Conservation (phyloP, 1,140 invertebrate genomes). For the Drosophila mojavensis region DNA sequence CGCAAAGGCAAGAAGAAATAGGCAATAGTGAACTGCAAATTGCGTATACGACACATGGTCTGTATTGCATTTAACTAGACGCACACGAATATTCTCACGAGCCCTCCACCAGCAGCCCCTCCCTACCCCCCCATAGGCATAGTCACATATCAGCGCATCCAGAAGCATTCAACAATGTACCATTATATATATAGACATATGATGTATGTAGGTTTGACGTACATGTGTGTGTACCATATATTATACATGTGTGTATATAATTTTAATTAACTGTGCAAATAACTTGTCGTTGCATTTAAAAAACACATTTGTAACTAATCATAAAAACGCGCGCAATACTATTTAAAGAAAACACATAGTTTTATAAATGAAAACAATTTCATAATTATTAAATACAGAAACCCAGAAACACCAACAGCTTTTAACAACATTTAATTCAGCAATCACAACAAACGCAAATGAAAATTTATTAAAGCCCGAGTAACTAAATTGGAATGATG, state of each 20-base stretch:
- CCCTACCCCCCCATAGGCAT: constrained; percentile 1
- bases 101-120: constrained; percentile 5
- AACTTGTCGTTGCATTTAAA: constrained; percentile 70
- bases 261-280: constrained; percentile 79
- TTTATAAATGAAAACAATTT: constrained; percentile 29
- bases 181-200: constrained; percentile 33
- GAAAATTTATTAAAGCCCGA: constrained; percentile 22
- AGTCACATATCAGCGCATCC: constrained; percentile 59
- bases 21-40: constrained; percentile 29
- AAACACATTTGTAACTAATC: constrained; percentile 80
- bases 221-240: constrained; percentile 39
- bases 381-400: constrained; percentile 35
- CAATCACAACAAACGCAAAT: constrained; percentile 41
- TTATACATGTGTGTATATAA: constrained; percentile 53
- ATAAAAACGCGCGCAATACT: constrained; percentile 43
- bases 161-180: constrained; percentile 41
- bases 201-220: constrained; percentile 9
- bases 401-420: constrained; percentile 3
- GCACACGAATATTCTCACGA: constrained; percentile 26
- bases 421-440: constrained; percentile 30
- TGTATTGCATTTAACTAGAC: constrained; percentile 51
- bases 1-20: constrained; percentile 76
- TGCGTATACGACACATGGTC: constrained; percentile 64
- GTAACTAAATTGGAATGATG: constrained; percentile 17
- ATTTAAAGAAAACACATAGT: constrained; percentile 15